Conservation (phyloP, 2,113 vertebrate species). For the Acanthisitta chloris region DNA sequence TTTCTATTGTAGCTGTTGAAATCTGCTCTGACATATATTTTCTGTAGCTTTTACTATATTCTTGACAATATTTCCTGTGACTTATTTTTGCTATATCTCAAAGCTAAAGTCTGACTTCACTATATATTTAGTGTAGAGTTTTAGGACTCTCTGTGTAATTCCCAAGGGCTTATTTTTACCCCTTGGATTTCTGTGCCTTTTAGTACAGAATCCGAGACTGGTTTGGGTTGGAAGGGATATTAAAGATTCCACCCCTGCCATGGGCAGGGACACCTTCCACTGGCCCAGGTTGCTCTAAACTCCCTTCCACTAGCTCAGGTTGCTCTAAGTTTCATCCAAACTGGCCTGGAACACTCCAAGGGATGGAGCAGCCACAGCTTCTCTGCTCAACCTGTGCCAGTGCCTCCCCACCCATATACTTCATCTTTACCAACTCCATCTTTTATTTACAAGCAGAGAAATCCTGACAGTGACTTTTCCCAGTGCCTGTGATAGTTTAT, state of each 20-base stretch:
- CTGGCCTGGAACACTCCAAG: not conserved
- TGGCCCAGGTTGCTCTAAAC: not conserved
- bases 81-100: not conserved
- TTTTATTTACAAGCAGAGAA: not conserved
- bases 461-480: not conserved
- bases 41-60: not conserved
- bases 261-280: not conserved
- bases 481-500: not conserved
- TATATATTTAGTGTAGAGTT: not conserved
- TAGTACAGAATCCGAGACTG: not conserved
- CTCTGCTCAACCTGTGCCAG: not conserved
- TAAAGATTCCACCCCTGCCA: not conserved
- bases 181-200: not conserved
- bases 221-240: not conserved
- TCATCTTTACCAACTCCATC: not conserved
- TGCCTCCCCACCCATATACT: not conserved
- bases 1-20: not conserved
- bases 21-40: not conserved
- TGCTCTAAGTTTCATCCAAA: rapidly evolving
- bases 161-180: not conserved
- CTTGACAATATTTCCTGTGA: not conserved
- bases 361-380: not conserved
- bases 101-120: not conserved
- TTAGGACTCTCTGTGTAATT: not conserved
- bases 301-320: rapidly evolving